These are phyloP conservation scores for Thera obeliscata DNA, from an alignment of 2,888 invertebrate species.

Conservation along the genomic window DNA sequence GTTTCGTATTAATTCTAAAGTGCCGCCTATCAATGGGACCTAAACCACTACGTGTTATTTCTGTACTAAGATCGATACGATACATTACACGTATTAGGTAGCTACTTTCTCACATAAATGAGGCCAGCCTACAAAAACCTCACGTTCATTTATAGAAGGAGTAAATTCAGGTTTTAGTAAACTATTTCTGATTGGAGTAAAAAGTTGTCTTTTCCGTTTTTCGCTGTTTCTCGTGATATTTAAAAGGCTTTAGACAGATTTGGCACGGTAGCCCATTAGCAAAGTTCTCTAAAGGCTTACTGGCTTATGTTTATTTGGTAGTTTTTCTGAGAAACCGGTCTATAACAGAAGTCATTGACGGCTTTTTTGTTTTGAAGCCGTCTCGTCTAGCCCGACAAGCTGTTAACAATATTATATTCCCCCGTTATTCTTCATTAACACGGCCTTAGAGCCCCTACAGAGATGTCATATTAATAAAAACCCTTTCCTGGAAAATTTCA, in stretches of 20 bases:
- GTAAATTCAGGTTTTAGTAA: neutral
- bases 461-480: no score
- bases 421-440: no score
- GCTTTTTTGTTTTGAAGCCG: no score
- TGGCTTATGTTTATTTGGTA: no score
- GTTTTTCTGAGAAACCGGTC: no score
- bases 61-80: constrained; percentile 8
- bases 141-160: neutral
- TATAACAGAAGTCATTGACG: no score
- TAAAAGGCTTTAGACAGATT: neutral
- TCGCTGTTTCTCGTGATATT: neutral
- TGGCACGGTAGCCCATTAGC: no score
- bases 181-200: neutral
- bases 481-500: no score
- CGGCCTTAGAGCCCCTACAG: no score
- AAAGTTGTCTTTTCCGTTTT: neutral
- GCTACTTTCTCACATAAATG: neutral
- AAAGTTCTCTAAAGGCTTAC: no score
- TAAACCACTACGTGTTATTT: neutral
- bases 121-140: neutral
- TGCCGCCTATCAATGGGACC: neutral
- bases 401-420: no score
- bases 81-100: neutral
- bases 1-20: neutral
- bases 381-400: no score